phyloP scores from a whole-genome alignment of 2,113 vertebrate species.

The Tetrao urogallus region DNA sequence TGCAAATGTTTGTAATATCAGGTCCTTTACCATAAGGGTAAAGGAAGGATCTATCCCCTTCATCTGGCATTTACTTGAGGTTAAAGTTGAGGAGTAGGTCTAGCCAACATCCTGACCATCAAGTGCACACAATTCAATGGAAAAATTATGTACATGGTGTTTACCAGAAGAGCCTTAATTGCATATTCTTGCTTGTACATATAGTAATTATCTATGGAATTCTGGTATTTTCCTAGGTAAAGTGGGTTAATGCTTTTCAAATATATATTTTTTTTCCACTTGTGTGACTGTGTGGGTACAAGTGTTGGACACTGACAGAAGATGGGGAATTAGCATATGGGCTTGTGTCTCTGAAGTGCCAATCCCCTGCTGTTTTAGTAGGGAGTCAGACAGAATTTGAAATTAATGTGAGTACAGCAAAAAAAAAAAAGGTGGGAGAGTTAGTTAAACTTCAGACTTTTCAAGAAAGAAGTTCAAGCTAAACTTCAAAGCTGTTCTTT shows the following conservation, averaged over 20 bases:
- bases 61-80: neutral
- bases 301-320: neutral
- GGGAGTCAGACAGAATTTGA: neutral
- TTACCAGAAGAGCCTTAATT: conserved; percentile 31
- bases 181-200: conserved; percentile 25
- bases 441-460: neutral
- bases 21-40: neutral
- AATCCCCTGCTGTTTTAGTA: neutral
- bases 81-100: neutral
- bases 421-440: neutral
- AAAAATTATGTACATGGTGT: neutral
- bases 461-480: neutral
- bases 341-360: neutral
- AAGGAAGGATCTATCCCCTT: neutral
- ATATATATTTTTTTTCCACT: neutral
- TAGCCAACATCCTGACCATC: neutral
- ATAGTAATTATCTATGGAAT: conserved; percentile 50
- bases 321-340: neutral
- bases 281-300: neutral
- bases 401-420: neutral
- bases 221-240: neutral
- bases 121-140: neutral
- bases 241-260: conserved; percentile 41
- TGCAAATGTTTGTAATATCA: neutral
- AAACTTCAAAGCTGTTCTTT: neutral